Conservation (phyloP, 2,113 vertebrate genomes). For the Bambusicola thoracicus region DNA sequence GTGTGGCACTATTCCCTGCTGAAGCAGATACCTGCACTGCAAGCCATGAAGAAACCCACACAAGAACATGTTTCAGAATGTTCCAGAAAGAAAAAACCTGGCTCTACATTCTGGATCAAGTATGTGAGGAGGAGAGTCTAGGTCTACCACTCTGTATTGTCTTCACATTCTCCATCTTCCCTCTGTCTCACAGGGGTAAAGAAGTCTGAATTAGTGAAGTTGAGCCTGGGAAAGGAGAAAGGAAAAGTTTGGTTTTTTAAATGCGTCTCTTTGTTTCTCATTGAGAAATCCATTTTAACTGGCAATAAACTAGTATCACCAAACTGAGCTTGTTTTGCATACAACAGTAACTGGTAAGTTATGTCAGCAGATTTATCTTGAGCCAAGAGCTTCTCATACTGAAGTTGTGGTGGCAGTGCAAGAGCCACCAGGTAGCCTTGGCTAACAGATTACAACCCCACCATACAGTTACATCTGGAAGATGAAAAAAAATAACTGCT, state of each 20-base stretch:
- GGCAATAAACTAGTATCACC: neutral
- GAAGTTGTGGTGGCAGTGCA: neutral
- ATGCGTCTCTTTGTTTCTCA: neutral
- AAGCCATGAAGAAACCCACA: neutral
- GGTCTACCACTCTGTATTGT: neutral
- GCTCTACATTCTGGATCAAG: neutral
- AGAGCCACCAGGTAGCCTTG: neutral
- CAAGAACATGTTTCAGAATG: neutral
- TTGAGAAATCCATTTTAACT: neutral
- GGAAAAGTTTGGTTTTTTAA: neutral
- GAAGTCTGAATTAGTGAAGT: neutral
- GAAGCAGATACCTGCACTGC: neutral
- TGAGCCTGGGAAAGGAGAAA: neutral
- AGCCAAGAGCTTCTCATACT: neutral
- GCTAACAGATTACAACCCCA: no score
- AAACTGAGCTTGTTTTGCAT: neutral
- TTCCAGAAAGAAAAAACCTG: neutral
- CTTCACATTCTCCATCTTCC: neutral
- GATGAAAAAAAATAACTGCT: neutral
- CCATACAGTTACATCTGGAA: neutral
- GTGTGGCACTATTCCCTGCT: accelerated
- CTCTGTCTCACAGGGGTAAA: neutral
- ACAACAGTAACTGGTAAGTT: neutral
- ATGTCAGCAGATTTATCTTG: neutral
- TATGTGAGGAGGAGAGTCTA: neutral